Evolutionary conservation across 2,888 invertebrate species (phyloP).

Genomic region (Tethea ocularis): DNA sequence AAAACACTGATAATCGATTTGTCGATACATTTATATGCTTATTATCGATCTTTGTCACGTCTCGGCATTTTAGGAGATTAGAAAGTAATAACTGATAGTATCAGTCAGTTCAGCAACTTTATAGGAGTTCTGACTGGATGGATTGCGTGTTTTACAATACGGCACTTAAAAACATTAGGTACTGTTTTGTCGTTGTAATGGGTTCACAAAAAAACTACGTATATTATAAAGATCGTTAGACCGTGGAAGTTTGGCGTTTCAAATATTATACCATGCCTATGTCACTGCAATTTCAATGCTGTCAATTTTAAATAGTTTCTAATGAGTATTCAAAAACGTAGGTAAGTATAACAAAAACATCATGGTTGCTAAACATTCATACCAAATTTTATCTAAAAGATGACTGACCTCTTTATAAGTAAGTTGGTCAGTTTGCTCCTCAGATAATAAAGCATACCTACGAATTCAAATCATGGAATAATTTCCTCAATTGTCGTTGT

Average conservation of each 20-base stretch:
- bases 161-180: slow-evolving; percentile 19
- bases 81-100: slow-evolving; percentile 66
- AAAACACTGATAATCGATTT: slow-evolving; percentile 36
- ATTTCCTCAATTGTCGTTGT: slow-evolving; percentile 9
- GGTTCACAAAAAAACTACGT: slow-evolving; percentile 54
- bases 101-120: slow-evolving; percentile 38
- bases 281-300: background rate
- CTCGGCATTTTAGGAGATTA: slow-evolving; percentile 55
- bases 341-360: background rate
- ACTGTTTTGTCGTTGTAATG: slow-evolving; percentile 44
- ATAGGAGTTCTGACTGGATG: slow-evolving; percentile 24
- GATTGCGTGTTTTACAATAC: slow-evolving; percentile 48
- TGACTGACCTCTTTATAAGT: background rate
- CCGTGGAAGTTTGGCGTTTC: slow-evolving; percentile 56
- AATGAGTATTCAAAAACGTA: background rate
- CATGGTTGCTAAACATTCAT: background rate
- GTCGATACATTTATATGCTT: slow-evolving; percentile 35
- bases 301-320: background rate
- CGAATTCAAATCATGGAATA: slow-evolving; percentile 6
- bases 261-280: slow-evolving; percentile 27
- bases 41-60: slow-evolving; percentile 54
- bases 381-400: background rate
- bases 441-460: background rate
- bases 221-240: slow-evolving; percentile 54
- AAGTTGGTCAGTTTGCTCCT: background rate